Base-by-base conservation (phyloP, 2,888 invertebrate species). In the Tenthredo mesomela region DNA sequence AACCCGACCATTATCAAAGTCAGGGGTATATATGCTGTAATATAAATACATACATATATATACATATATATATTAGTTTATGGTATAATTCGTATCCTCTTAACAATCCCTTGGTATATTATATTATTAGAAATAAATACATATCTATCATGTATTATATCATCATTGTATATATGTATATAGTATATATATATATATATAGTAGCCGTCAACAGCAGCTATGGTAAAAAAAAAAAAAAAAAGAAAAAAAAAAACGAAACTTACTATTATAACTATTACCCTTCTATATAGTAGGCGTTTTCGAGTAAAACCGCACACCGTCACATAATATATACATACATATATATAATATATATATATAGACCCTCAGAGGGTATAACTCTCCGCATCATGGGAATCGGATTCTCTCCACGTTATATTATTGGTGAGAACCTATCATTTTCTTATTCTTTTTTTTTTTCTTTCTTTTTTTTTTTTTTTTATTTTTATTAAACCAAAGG, bases 1-100 rank as follows among this genome's bases (percentile, higher is more conserved):
- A 90, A 90, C 88, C 89, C 89, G 73, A 84, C 89, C 86, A 90
- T 91, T 91, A 90, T 86, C 85, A 84, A 82, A 82, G 40, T 43
- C 40, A 73, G 21, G 10, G 9, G 37, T 71, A 7, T 37, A 71
- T 9, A 40, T 40, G 21, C 37, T 33, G 10, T 67, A 33, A 18
- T 37, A 15, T 4, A 18, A 6, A 37, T 70, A 18, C 2, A 7
- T 33, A 70, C 25, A 70, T n/a, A n/a, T 12, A n/a, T 25, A n/a
- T 2, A 6, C 7, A 54, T n/a, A 54, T n/a, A 54, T 54, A 21
- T 58, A 58, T 58, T 58, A 58, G 21, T 58, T 58, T 58, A 18
- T n/a, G 47, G 47, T 47, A 47, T 47, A 58, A 58, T 58, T 58
- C 10, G 0, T 21, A 21, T 58, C 58, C 58, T 58, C 58, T 58